Percentiles rank a stretch among this genome's conserved stretches.
These are phyloP conservation scores for Stenodera caucasica DNA, from an alignment of 2,888 invertebrate species.

Conservation along the genomic window DNA sequence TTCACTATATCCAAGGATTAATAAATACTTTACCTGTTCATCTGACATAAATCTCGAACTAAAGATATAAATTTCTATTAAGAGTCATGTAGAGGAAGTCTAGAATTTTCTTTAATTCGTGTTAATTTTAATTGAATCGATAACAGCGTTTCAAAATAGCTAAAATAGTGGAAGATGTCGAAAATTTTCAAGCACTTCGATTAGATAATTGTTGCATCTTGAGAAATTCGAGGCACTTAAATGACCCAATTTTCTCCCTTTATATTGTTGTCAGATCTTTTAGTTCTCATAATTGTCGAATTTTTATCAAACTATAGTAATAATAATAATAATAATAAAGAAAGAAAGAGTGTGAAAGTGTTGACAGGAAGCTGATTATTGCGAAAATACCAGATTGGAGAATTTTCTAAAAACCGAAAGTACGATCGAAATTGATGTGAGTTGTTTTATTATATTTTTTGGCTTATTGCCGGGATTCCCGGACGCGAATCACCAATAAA, in stretches of 20 bases:
- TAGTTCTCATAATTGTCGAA: background rate
- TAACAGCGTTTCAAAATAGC: background rate
- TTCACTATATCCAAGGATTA: background rate
- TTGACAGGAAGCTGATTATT: background rate
- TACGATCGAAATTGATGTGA: too few relatives aligned
- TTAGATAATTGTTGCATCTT: background rate
- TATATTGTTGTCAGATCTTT: background rate
- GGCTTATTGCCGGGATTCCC: too few relatives aligned
- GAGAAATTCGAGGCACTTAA: background rate
- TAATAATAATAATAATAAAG: too few relatives aligned
- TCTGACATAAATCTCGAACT: background rate
- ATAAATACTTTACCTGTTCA: conserved; percentile 1
- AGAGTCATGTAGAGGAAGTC: background rate
- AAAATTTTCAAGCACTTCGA: background rate
- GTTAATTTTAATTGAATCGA: background rate
- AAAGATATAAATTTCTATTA: background rate
- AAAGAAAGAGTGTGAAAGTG: background rate
- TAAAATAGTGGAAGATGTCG: too few relatives aligned
- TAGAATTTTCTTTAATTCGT: background rate
- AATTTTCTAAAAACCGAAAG: too few relatives aligned
- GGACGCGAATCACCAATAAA: too few relatives aligned
- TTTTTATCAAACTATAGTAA: too few relatives aligned
- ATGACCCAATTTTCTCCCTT: background rate
- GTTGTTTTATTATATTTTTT: too few relatives aligned
- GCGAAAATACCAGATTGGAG: background rate